These are phyloP conservation scores for Anagrus nilaparvatae DNA, from an alignment of 1,140 invertebrate genomes.

Conservation along the genomic window DNA sequence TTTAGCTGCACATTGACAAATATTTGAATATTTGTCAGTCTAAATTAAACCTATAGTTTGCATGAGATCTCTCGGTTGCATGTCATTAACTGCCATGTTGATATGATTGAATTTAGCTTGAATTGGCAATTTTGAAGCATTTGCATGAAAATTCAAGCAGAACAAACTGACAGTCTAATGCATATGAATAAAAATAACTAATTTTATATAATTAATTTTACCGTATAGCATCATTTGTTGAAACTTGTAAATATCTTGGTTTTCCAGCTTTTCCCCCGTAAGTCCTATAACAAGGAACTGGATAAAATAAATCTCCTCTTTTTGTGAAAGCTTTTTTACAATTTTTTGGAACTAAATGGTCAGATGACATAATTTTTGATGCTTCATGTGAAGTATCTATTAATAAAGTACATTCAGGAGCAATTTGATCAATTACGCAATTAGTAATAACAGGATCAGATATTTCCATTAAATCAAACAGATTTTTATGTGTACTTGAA, in stretches of 20 bases:
- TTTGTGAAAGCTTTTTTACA: slow-evolving; percentile 53
- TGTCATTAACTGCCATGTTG: no score
- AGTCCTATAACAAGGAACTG: slow-evolving; percentile 57
- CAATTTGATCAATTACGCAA: slow-evolving; percentile 72
- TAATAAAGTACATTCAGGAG: slow-evolving; percentile 57
- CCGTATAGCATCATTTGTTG: slow-evolving; percentile 49
- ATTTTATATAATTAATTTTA: no score
- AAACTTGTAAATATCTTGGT: slow-evolving; percentile 52
- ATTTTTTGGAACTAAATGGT: slow-evolving; percentile 53
- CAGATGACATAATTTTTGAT: slow-evolving; percentile 48
- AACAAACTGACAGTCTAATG: no score
- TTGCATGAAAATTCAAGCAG: no score
- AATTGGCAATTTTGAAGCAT: no score
- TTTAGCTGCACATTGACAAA: slow-evolving; percentile 23
- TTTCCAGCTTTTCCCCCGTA: slow-evolving; percentile 40
- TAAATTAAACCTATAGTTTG: no score
- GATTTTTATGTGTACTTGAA: slow-evolving; percentile 41
- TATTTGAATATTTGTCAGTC: slow-evolving; percentile 20
- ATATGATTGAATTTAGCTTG: no score
- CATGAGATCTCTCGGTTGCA: no score
- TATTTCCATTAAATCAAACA: slow-evolving; percentile 63
- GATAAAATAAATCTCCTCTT: slow-evolving; percentile 49
- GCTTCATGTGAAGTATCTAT: slow-evolving; percentile 55
- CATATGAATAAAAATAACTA: no score
- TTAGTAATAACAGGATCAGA: slow-evolving; percentile 70